Evolutionary conservation across 1,140 invertebrate genomes (phyloP), one percentile per base, ranked within the genome.

Genomic region (Scaptomyza montana): DNA sequence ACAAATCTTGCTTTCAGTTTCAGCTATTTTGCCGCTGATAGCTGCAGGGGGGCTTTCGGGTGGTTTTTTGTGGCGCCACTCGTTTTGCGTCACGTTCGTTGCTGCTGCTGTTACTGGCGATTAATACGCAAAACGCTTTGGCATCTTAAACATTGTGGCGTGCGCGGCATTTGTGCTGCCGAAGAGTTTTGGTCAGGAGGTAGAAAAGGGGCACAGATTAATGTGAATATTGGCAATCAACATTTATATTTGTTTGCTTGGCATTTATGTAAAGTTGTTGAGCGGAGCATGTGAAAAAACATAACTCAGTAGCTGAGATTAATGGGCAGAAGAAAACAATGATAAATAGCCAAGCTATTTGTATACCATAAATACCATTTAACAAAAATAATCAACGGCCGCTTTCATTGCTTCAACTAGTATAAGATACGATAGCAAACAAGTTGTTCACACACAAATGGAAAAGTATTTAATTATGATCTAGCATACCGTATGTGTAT

Each of bases 111-210:
- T 61, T 74, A 70, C 70, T 74, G 65, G 77, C 82, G 82, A 79
- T 86, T 87, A 86, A 86, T 86, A 86, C 82, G 84, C 82, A 86
- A 86, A 86, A 86, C 82, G 75, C 78, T 86, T 86, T 86, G 82
- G 82, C 82, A 86, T 86, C 82, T 86, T 87, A 86, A 86, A 86
- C 82, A 86, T 86, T 86, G 78, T 86, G 82, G 82, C 82, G 82
- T 86, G 82, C 66, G 71, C 71, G 71, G 66, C 71, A 62, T 74
- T 36, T 74, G 16, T 74, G 65, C 46, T 8, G 51, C 41, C 43
- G 50, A 67, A 73, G 54, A 46, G 33, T 36, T 36, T 36, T 19
- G 43, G 13, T 30, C 36, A 9, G 49, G 21, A 43, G 49, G 49
- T 5, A 47, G 10, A 33, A 2, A 43, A 7, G 10, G 36, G 6